Evolutionary conservation across 2,888 invertebrate species (phyloP), one percentile per base, ranked within the genome.

Genomic region (Harpagoxenus sublaevis): DNA sequence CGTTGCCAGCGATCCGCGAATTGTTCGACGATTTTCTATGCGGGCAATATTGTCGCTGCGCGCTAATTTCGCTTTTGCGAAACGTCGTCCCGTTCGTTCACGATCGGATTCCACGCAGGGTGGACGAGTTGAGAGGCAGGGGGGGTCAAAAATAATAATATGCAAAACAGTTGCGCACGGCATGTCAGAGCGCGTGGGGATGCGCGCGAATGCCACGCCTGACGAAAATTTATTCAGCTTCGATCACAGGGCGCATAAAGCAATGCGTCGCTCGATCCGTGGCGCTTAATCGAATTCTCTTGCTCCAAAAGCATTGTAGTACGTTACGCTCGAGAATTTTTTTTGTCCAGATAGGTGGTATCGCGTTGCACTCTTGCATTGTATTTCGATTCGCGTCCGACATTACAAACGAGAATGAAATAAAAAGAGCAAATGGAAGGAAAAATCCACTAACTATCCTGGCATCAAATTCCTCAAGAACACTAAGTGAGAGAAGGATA

Each of bases 131-230:
- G 18, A 15, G 31, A 8, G 2, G 31, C 5, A 3, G 3, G 5
- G 2, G 23, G 2, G 42, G n/a, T 1, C n/a, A 60, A 68, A 55
- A 78, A 78, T 68, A 42, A 68, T 79, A 70, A 57, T 79, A 55
- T 79, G 74, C 45, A 35, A 71, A 79, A 78, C 55, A 77, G n/a
- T 70, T 15, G 53, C 15, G 23, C 23, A 23, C 23, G n/a, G 42
- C 28, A 6, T 18, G 39, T 53, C 4, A 18, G 57, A 57, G 57
- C 42, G 39, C 42, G 28, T 15, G 10, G n/a, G 31, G 28, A 68
- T 66, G 28, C 62, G n/a, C n/a, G 4, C n/a, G 18, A 45, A 48
- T 45, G 23, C 31, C 57, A 31, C 8, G 57, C 57, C 79, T 48
- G 45, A 10, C 18, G 35, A 55, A 66, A 79, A 48, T 78, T 73